These are phyloP conservation scores for Drosophila antonietae DNA, from an alignment of 2,888 invertebrate genomes.

Conservation along the genomic window DNA sequence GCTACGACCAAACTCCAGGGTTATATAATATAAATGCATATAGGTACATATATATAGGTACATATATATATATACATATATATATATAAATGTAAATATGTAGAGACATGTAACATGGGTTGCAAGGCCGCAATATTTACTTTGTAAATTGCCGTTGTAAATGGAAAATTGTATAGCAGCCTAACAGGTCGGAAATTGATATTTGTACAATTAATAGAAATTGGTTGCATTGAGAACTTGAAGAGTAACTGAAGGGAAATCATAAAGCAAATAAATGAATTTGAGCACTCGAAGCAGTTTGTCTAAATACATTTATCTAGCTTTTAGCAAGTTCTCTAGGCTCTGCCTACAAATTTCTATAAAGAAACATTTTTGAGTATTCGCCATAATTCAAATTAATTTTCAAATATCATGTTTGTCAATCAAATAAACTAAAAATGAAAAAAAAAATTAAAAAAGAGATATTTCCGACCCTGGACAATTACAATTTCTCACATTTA, in stretches of 20 bases:
- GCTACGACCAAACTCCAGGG: slow-evolving; percentile 39
- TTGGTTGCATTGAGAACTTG: not conserved
- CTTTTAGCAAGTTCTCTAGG: too few species aligned
- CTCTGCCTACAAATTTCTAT: too few species aligned
- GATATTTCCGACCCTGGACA: too few species aligned
- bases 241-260: not conserved
- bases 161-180: slow-evolving; percentile 13
- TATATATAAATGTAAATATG: not conserved
- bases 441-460: too few species aligned
- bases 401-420: too few species aligned
- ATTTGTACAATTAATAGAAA: slow-evolving; percentile 21
- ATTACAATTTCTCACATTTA: too few species aligned
- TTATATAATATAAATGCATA: slow-evolving; percentile 32
- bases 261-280: not conserved
- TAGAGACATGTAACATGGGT: not conserved
- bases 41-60: not conserved
- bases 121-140: slow-evolving; percentile 27
- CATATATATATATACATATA: not conserved
- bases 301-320: too few species aligned
- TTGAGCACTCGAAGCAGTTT: not conserved
- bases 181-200: slow-evolving; percentile 27
- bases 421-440: too few species aligned
- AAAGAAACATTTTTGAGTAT: too few species aligned
- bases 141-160: slow-evolving; percentile 28
- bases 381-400: too few species aligned